Percentiles rank a stretch among this genome's conserved stretches.
These are phyloP conservation scores for Agrotis segetum DNA, from an alignment of 2,888 invertebrate species.

Conservation along the genomic window DNA sequence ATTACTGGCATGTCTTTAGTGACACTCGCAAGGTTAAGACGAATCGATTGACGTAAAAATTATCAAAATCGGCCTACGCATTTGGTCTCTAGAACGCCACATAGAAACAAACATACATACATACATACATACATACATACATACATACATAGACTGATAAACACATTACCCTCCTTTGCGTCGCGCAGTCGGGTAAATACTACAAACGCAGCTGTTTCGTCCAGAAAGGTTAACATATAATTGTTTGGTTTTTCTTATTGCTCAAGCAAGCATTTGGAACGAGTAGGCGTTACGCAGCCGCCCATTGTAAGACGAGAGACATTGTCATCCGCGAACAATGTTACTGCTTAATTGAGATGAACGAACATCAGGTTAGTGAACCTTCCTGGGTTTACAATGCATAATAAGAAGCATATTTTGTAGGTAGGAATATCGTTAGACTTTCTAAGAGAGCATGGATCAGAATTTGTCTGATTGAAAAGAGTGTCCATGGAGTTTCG, in stretches of 20 bases:
- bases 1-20: no score
- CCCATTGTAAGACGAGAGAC: slow-evolving; percentile 63
- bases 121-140: no score
- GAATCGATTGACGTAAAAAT: no score
- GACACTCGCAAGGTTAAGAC: no score
- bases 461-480: no score
- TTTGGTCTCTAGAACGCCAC: no score
- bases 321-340: slow-evolving; percentile 67
- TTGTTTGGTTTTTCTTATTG: slow-evolving; percentile 54
- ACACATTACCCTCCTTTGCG: no score
- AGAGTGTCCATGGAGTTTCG: no score
- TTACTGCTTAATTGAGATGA: slow-evolving; percentile 67
- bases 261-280: slow-evolving; percentile 54
- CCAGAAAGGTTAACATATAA: slow-evolving; percentile 31
- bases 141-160: no score
- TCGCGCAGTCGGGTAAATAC: no score
- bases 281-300: slow-evolving; percentile 63
- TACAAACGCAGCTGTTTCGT: slow-evolving; percentile 35
- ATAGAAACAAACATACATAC: no score
- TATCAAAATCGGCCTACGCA: no score
- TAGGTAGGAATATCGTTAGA: background rate
- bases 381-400: slow-evolving; percentile 17
- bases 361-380: slow-evolving; percentile 57
- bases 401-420: slow-evolving; percentile 8
- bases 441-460: background rate